Conservation (phyloP, 2,888 invertebrate genomes). For the Erebia ligea region DNA sequence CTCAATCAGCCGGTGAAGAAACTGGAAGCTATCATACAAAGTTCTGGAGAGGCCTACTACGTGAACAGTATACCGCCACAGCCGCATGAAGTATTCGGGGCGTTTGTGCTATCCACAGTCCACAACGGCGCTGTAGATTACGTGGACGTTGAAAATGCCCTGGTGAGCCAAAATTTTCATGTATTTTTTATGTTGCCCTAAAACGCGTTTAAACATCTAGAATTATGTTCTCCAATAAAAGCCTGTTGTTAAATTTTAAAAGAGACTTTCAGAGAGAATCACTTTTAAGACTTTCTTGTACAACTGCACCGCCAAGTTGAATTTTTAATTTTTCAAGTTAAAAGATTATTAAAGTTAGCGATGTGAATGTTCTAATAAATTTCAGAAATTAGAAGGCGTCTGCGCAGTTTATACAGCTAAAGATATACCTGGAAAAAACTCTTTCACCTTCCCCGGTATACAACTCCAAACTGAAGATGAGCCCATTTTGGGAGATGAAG, state of each 20-base stretch:
- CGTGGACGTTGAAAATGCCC: slow-evolving; percentile 83
- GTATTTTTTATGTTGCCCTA: too few species aligned
- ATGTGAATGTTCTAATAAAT: slow-evolving; percentile 35
- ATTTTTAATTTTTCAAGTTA: too few species aligned
- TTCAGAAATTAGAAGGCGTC: slow-evolving; percentile 85
- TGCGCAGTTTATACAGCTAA: slow-evolving; percentile 84
- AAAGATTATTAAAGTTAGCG: too few species aligned
- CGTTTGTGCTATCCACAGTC: slow-evolving; percentile 85
- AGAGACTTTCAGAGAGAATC: too few species aligned
- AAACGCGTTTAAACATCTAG: background rate
- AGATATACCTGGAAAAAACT: slow-evolving; percentile 88
- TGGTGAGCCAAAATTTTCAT: slow-evolving; percentile 70
- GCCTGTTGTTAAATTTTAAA: too few species aligned
- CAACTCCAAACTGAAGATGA: slow-evolving; percentile 69
- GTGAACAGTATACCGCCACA: slow-evolving; percentile 84
- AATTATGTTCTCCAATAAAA: too few species aligned
- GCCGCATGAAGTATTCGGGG: slow-evolving; percentile 86
- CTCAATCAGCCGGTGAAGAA: slow-evolving; percentile 87
- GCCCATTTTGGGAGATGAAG: slow-evolving; percentile 78
- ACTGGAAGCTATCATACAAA: slow-evolving; percentile 83
- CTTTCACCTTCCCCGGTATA: slow-evolving; percentile 66
- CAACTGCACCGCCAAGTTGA: too few species aligned
- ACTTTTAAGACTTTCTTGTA: too few species aligned
- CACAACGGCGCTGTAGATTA: slow-evolving; percentile 81
- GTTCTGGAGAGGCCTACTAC: slow-evolving; percentile 87